Base-by-base conservation (phyloP, 1,140 invertebrate genomes). In the Oncopeltus fasciatus region DNA sequence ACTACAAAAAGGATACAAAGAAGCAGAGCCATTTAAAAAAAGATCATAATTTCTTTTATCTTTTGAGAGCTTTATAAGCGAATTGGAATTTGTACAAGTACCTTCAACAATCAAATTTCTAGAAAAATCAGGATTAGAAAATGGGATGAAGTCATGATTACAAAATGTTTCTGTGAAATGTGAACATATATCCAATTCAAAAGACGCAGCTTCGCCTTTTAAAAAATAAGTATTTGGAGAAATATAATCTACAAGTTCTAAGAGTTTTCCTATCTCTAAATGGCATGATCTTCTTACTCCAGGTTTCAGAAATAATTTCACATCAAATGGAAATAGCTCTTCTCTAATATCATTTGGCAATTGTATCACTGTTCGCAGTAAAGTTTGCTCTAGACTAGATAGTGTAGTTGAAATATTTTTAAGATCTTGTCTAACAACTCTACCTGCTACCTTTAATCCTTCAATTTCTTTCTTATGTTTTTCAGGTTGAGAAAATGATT, bases 151-250 rank as follows among this genome's bases (percentile, higher is more conserved):
- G 8, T 24, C 44, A 21, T 49, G 1, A 26, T 49, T 28, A 29
- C 18, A 24, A 29, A 60, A 60, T 1, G 18, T 12, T n/a, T 60
- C 49, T 2, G 21, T n/a, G 29, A 60, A 26, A 29, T 47, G 14
- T 2, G 38, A 21, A 47, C 12, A n/a, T 18, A 29, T n/a, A 8
- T n/a, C 43, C 11, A 60, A 26, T 20, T 60, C 59, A 29, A 46
- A 60, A 14, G 11, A 12, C 16, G 59, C 59, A 9, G 59, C 59
- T 27, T 43, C 24, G 18, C 49, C 18, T 31, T 49, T 60, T 21
- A 60, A 60, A 60, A 46, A 60, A 49, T 60, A 60, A n/a, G 44
- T n/a, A 31, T n/a, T 28, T 43, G 59, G 59, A 60, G 38, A 26
- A 18, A 49, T n/a, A 49, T 60, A 60, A n/a, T 46, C 28, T 9